phyloP scores from a whole-genome alignment of 2,888 invertebrate species.

The Pristionchus japonicus region DNA sequence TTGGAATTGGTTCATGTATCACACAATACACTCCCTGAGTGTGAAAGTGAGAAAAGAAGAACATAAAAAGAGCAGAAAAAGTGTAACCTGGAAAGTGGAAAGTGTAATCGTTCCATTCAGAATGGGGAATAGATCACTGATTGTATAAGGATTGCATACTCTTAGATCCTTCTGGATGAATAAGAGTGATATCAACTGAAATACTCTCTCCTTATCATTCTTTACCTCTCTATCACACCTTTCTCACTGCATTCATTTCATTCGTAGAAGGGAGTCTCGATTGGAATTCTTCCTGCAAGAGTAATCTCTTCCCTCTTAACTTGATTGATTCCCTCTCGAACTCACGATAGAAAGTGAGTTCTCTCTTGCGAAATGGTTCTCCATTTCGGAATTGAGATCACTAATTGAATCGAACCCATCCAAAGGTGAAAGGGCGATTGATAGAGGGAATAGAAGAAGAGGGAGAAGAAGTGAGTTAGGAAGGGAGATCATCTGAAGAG shows the following conservation, averaged over 20 bases:
- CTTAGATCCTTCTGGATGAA: conserved; percentile 16
- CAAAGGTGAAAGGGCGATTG: conserved; percentile 18
- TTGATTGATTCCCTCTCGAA: neutral
- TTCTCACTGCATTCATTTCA: neutral
- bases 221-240: neutral
- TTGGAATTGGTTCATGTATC: conserved; percentile 34
- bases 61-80: neutral
- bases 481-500: neutral
- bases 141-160: neutral
- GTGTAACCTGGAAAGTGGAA: conserved; percentile 28
- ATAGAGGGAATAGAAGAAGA: conserved; percentile 39
- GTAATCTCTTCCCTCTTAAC: neutral
- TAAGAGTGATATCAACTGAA: neutral
- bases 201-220: neutral
- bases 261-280: neutral
- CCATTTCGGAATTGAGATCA: conserved; percentile 32
- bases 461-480: neutral
- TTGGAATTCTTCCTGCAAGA: conserved; percentile 30
- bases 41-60: neutral
- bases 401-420: conserved; percentile 13
- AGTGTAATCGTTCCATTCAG: conserved; percentile 24
- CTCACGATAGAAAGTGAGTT: conserved; percentile 26
- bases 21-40: conserved; percentile 30
- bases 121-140: neutral
- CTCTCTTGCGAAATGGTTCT: conserved; percentile 30